These are phyloP conservation scores for Ctenopoma kingsleyae DNA, from an alignment of 2,797 vertebrate species.

Conservation along the genomic window DNA sequence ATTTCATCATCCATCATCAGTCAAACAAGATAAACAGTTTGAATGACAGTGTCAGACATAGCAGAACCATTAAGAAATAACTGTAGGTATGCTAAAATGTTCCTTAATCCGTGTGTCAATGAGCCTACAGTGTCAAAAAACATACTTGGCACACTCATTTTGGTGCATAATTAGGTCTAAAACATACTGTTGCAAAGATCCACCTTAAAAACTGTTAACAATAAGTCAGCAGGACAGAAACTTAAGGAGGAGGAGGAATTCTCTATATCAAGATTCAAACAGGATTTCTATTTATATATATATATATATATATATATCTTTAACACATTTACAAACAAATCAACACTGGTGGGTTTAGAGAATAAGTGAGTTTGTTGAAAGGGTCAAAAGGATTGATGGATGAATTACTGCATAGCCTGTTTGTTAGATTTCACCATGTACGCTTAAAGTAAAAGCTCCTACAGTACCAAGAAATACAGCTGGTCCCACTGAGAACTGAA, in stretches of 20 bases:
- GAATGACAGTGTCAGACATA: neutral
- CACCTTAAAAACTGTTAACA: conserved; percentile 36
- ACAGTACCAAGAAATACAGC: conserved; percentile 24
- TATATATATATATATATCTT: conserved; percentile 1
- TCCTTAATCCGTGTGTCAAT: neutral
- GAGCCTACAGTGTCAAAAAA: neutral
- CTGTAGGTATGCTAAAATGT: neutral
- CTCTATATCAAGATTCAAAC: conserved; percentile 59
- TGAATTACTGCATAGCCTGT: conserved; percentile 73
- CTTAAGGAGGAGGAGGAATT: conserved; percentile 46
- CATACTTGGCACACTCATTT: neutral
- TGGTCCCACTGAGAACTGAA: conserved; percentile 53
- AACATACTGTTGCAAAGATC: conserved; percentile 46
- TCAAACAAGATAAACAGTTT: conserved; percentile 12
- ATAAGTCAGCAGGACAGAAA: conserved; percentile 67
- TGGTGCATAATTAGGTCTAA: conserved; percentile 23
- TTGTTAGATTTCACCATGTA: conserved; percentile 33
- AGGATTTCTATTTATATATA: conserved; percentile 38
- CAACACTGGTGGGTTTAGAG: conserved; percentile 35
- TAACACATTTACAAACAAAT: conserved; percentile 45
- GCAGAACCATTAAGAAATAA: neutral
- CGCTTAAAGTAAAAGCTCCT: conserved; percentile 25
- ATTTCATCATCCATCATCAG: neutral
- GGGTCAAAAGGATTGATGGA: conserved; percentile 19
- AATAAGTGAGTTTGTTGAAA: conserved; percentile 22